Conservation (phyloP, 2,113 vertebrate species). For the Oenanthe oenanthe region DNA sequence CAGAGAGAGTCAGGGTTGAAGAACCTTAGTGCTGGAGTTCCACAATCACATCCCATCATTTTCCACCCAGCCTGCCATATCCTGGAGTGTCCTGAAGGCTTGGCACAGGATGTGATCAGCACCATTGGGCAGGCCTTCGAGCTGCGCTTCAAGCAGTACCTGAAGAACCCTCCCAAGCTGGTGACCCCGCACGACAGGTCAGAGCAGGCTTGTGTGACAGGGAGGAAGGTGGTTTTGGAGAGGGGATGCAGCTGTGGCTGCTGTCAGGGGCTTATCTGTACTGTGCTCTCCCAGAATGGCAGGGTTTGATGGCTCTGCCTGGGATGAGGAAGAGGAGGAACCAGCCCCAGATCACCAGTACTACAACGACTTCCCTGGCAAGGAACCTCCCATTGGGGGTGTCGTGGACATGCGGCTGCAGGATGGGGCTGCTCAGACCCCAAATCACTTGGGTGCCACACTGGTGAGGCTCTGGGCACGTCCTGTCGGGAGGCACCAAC, state of each 20-base stretch:
- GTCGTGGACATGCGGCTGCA: constrained; percentile 90
- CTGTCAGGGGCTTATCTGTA: not conserved
- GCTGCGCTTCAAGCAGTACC: constrained; percentile 97
- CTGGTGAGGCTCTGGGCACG: constrained; percentile 75
- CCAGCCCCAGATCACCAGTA: constrained; percentile 88
- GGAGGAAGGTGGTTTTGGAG: not conserved
- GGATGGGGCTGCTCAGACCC: constrained; percentile 69
- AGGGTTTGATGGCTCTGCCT: constrained; percentile 94
- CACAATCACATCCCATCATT: not conserved
- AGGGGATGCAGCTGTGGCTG: not conserved
- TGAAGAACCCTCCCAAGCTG: constrained; percentile 96
- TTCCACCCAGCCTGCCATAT: constrained; percentile 89
- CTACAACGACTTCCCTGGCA: constrained; percentile 96
- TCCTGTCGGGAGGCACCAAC: not conserved
- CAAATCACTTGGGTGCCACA: constrained; percentile 84
- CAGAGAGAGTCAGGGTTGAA: not conserved
- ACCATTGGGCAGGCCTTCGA: constrained; percentile 98
- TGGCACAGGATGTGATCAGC: constrained; percentile 98
- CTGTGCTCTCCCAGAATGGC: constrained; percentile 83
- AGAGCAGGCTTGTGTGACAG: not conserved
- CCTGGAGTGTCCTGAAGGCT: constrained; percentile 93
- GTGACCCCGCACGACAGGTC: constrained; percentile 97
- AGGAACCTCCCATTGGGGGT: constrained; percentile 94
- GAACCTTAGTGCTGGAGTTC: not conserved
- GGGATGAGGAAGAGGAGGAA: constrained; percentile 90